These are phyloP conservation scores for Haliclona indistincta DNA, from an alignment of 37 sponge, comb jelly and placozoan species.

Conservation along the genomic window DNA sequence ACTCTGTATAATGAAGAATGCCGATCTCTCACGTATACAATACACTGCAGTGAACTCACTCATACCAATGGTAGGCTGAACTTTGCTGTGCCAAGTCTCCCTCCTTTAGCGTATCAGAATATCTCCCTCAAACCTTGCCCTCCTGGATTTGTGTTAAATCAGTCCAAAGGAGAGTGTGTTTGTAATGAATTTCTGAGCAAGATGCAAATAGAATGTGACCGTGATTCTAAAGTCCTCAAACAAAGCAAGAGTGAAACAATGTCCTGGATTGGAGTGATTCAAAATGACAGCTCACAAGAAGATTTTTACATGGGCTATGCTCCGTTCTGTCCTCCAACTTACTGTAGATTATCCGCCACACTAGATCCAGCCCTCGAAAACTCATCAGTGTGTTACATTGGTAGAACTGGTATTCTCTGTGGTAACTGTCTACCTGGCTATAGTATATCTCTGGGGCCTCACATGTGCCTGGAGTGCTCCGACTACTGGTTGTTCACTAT, in stretches of 20 bases:
- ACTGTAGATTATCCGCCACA: too few relatives aligned
- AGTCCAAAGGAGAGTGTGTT: neutral
- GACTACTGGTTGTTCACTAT: neutral
- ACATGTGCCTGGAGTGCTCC: neutral
- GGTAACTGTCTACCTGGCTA: neutral
- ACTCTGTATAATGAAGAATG: neutral
- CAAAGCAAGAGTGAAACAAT: too few relatives aligned
- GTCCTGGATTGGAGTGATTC: too few relatives aligned
- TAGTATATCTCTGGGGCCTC: neutral
- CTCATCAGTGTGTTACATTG: neutral
- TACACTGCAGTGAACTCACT: neutral
- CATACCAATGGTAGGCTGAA: neutral
- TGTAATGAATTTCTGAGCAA: neutral
- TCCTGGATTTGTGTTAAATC: constrained; percentile 6
- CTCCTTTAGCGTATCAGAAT: neutral
- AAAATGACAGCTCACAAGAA: too few relatives aligned
- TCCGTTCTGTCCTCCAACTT: too few relatives aligned
- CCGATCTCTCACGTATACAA: neutral
- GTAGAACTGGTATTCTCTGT: neutral
- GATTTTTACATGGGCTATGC: too few relatives aligned
- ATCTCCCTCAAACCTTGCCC: neutral
- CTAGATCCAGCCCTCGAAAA: too few relatives aligned
- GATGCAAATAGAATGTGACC: neutral
- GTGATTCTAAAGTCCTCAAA: neutral
- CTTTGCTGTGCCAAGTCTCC: constrained; percentile 10